A percentile compares a stretch with the other conserved stretches of the same genome.
Conservation (phyloP, 2,888 invertebrate species). For the Norana najaformis region DNA sequence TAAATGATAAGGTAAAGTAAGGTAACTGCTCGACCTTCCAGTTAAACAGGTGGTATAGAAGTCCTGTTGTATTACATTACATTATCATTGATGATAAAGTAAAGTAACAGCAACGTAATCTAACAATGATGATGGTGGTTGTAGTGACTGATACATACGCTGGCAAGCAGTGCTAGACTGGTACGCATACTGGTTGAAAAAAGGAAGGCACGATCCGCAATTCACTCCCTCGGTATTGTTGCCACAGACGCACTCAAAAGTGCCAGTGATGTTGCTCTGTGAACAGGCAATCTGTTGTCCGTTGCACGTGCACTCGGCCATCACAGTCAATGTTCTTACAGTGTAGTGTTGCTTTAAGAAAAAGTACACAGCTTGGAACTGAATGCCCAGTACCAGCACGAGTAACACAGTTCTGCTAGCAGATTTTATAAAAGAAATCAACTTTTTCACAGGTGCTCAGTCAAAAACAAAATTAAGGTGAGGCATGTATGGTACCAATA, state of each 20-base stretch:
- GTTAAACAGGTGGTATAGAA: not conserved
- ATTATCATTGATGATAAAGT: not conserved
- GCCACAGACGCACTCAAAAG: constrained; percentile 52
- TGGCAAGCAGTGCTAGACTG: constrained; percentile 46
- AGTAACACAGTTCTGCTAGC: too few relatives aligned
- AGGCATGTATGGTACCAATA: too few relatives aligned
- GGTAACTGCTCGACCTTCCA: too few relatives aligned
- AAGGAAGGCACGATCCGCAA: constrained; percentile 49
- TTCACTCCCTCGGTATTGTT: constrained; percentile 48
- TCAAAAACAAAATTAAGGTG: too few relatives aligned
- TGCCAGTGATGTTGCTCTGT: constrained; percentile 42
- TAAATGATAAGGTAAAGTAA: not conserved
- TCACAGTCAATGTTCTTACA: constrained; percentile 47
- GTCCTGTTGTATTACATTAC: not conserved
- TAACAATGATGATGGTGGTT: not conserved
- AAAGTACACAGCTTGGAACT: not conserved
- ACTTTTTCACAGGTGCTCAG: too few relatives aligned
- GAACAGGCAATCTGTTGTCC: constrained; percentile 48
- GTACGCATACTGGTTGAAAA: constrained; percentile 50
- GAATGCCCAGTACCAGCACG: not conserved
- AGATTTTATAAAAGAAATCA: too few relatives aligned
- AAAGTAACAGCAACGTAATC: not conserved
- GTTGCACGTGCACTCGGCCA: constrained; percentile 52
- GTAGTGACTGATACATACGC: constrained; percentile 40
- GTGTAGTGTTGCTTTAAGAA: constrained; percentile 51